phyloP scores from a whole-genome alignment of 2,797 vertebrate genomes.

The Apogon hyalosoma region DNA sequence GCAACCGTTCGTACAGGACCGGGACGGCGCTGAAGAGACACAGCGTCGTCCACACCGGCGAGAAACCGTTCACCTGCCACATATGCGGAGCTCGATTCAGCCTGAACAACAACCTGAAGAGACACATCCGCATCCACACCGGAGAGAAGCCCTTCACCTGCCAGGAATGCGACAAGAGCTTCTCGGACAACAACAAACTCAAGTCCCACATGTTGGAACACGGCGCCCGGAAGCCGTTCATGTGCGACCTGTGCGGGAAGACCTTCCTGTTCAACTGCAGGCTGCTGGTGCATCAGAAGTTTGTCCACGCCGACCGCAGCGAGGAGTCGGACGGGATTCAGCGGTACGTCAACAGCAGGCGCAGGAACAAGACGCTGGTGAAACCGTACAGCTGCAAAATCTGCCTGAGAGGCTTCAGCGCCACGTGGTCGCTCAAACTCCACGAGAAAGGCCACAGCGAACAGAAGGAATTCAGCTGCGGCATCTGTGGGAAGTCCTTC shows the following conservation, averaged over 20 bases:
- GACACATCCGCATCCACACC: conserved; percentile 78
- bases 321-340: conserved; percentile 28
- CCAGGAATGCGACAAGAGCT: conserved; percentile 83
- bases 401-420: conserved; percentile 76
- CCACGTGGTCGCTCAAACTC: conserved; percentile 69
- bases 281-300: conserved; percentile 79
- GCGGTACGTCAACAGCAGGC: conserved; percentile 4
- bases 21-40: conserved; percentile 76
- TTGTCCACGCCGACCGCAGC: conserved; percentile 68
- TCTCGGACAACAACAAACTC: conserved; percentile 82
- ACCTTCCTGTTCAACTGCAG: conserved; percentile 82
- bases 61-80: conserved; percentile 80
- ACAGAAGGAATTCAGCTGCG: conserved; percentile 82
- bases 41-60: conserved; percentile 74
- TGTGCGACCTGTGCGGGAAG: conserved; percentile 79
- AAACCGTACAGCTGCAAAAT: conserved; percentile 78
- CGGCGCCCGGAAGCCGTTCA: conserved; percentile 78
- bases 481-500: conserved; percentile 80
- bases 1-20: conserved; percentile 69
- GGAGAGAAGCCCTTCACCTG: conserved; percentile 84
- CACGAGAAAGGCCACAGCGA: conserved; percentile 81
- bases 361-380: conserved; percentile 50
- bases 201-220: conserved; percentile 83
- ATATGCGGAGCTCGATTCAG: conserved; percentile 77
- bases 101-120: conserved; percentile 78